Conservation (phyloP, 2,888 invertebrate species). For the Orthosia cruda region DNA sequence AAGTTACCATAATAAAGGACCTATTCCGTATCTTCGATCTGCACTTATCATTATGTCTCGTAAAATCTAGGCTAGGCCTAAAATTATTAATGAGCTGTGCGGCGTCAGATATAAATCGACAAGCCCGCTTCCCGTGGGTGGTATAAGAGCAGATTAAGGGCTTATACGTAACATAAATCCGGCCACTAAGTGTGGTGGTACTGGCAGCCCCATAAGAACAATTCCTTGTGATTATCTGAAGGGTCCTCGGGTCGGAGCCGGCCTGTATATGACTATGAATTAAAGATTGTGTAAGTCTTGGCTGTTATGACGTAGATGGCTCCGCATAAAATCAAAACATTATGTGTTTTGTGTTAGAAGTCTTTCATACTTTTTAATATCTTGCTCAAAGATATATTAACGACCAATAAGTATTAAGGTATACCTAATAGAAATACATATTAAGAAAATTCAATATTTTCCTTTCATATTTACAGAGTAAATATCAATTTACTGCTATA, state of each 20-base stretch:
- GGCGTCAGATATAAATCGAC: slow-evolving; percentile 43
- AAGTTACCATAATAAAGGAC: not conserved
- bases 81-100: slow-evolving; percentile 41
- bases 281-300: slow-evolving; percentile 20
- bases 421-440: not conserved
- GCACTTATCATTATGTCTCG: slow-evolving; percentile 33
- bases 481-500: slow-evolving; percentile 16
- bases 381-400: no score
- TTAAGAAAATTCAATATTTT: slow-evolving; percentile 17
- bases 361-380: not conserved
- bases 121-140: slow-evolving; percentile 34
- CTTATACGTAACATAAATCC: slow-evolving; percentile 52
- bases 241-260: slow-evolving; percentile 18
- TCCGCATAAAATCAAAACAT: not conserved
- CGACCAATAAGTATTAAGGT: not conserved
- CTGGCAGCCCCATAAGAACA: slow-evolving; percentile 50
- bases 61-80: slow-evolving; percentile 34
- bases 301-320: not conserved
- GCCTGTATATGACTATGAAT: slow-evolving; percentile 36
- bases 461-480: slow-evolving; percentile 15
- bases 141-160: slow-evolving; percentile 53
- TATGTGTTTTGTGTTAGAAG: not conserved
- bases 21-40: not conserved
- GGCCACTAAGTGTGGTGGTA: slow-evolving; percentile 39
- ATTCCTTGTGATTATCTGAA: slow-evolving; percentile 57